Evolutionary conservation across 2,888 invertebrate species (phyloP).

Genomic region (Thecophora atra): DNA sequence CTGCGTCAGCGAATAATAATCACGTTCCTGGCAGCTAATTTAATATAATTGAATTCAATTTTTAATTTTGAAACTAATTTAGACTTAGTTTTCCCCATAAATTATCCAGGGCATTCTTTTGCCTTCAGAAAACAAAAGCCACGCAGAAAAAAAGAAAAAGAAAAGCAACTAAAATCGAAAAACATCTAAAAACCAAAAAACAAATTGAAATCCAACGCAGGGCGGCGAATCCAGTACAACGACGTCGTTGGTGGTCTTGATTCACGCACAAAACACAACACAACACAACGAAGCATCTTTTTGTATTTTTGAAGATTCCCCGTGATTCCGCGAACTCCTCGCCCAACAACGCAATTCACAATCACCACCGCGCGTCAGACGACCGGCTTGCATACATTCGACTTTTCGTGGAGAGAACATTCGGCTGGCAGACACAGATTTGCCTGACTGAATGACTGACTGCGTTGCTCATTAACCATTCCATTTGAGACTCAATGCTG

Average conservation of each 20-base stretch:
- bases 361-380: no score
- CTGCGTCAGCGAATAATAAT: no score
- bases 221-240: background rate
- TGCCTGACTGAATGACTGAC: background rate
- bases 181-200: conserved; percentile 6
- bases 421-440: background rate
- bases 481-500: conserved; percentile 31
- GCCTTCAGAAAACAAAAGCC: background rate
- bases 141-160: background rate
- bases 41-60: no score
- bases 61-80: no score
- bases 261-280: conserved; percentile 13
- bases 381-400: background rate
- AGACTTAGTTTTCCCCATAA: no score
- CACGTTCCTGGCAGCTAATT: no score
- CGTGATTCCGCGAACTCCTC: background rate
- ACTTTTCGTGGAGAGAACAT: no score
- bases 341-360: no score
- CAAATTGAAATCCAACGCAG: conserved; percentile 18
- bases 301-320: background rate
- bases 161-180: background rate
- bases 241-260: conserved; percentile 18
- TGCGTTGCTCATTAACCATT: conserved; percentile 29
- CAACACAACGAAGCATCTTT: background rate
- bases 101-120: no score